Conservation (phyloP, 2,113 vertebrate species). For the Tragelaphus buxtoni region DNA sequence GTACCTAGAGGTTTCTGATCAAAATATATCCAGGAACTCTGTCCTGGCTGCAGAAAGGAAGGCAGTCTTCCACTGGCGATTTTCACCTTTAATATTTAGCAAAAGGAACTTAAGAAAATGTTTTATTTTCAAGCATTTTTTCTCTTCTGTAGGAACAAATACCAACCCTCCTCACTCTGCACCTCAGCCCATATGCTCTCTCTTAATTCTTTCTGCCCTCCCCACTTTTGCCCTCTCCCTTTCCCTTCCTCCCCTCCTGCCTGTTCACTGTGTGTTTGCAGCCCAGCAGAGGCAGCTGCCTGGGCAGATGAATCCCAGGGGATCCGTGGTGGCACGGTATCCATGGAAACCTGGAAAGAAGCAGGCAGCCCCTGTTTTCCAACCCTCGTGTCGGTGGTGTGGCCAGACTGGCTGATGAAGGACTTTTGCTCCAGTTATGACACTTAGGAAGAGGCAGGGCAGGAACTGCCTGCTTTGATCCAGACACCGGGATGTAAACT, state of each 20-base stretch:
- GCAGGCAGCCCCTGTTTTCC: background rate
- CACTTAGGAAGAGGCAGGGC: background rate
- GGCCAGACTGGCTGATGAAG: constrained; percentile 18
- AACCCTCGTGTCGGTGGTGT: background rate
- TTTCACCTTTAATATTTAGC: constrained; percentile 1
- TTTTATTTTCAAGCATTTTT: background rate
- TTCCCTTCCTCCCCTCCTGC: background rate
- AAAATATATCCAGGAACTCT: background rate
- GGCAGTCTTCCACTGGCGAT: background rate
- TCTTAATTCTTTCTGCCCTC: background rate
- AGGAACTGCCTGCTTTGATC: constrained; percentile 4
- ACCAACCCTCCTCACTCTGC: background rate
- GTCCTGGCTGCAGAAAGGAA: background rate
- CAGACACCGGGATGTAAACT: background rate
- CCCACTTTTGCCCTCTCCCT: background rate
- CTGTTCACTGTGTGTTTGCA: background rate
- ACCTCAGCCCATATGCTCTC: background rate
- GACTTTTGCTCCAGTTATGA: background rate
- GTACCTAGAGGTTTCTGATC: background rate
- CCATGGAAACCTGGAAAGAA: constrained; percentile 38
- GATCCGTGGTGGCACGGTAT: background rate
- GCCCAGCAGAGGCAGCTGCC: constrained; percentile 5
- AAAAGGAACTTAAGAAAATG: background rate
- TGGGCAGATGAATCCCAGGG: background rate
- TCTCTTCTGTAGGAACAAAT: background rate